These are phyloP conservation scores for Galago senegalensis DNA, from an alignment of 2,797 vertebrate species.

Conservation along the genomic window DNA sequence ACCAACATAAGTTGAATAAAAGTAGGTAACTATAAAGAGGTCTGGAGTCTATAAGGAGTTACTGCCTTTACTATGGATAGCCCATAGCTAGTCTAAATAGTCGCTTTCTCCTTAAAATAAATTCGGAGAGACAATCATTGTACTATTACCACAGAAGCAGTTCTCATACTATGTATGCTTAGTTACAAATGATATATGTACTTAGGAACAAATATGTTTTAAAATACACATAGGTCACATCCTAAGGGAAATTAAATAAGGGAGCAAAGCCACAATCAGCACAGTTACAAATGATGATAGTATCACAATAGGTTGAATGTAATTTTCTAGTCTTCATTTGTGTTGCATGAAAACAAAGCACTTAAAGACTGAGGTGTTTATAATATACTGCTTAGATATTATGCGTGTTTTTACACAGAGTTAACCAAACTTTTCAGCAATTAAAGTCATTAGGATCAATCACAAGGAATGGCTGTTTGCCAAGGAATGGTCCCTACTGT, in stretches of 20 bases:
- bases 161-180: background rate
- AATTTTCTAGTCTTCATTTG: background rate
- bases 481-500: background rate
- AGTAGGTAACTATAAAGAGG: background rate
- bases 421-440: constrained; percentile 25
- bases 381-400: background rate
- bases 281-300: background rate
- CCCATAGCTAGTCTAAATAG: background rate
- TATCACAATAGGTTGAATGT: background rate
- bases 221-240: background rate
- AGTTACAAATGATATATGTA: background rate
- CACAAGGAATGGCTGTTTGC: background rate
- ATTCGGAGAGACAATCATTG: background rate
- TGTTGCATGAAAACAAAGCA: background rate
- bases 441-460: background rate
- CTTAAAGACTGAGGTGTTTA: background rate
- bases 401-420: background rate
- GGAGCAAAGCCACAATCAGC: background rate
- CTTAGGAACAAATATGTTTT: background rate
- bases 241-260: constrained; percentile 6
- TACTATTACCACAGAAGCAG: constrained; percentile 13
- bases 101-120: constrained; percentile 15
- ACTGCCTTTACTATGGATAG: background rate
- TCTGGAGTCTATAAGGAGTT: background rate
- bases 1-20: constrained; percentile 7